Percentiles rank a stretch among this genome's conserved stretches.
These are phyloP conservation scores for Lepeophtheirus salmonis DNA, from an alignment of 1,140 invertebrate genomes.

Conservation along the genomic window DNA sequence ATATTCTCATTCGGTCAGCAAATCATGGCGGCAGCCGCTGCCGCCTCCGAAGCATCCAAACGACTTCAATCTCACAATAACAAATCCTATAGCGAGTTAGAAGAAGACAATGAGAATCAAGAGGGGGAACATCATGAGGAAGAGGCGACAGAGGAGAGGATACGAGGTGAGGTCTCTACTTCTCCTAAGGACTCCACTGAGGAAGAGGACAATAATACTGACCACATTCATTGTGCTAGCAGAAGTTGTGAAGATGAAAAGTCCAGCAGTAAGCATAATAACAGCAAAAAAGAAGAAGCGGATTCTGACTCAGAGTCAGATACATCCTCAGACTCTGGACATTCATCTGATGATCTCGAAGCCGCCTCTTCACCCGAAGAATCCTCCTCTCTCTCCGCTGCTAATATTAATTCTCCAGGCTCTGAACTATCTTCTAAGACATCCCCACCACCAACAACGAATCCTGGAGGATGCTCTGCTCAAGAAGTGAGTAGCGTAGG, in stretches of 20 bases:
- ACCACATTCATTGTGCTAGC: background rate
- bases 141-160: background rate
- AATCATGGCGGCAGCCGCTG: background rate
- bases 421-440: too few species aligned
- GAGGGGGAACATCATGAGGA: background rate
- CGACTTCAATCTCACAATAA: background rate
- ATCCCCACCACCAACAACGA: too few species aligned
- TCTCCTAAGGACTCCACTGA: background rate
- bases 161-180: background rate
- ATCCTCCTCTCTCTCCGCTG: too few species aligned
- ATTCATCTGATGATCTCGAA: constrained; percentile 15
- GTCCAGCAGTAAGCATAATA: too few species aligned
- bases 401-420: too few species aligned
- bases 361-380: too few species aligned
- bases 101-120: background rate
- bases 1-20: constrained; percentile 33
- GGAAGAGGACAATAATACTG: background rate
- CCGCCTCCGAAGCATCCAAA: too few species aligned
- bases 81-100: background rate
- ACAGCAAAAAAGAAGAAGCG: background rate
- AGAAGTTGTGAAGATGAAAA: too few species aligned
- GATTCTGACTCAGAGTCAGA: constrained; percentile 15
- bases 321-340: constrained; percentile 10
- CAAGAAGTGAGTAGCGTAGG: too few species aligned
- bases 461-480: too few species aligned